These are phyloP conservation scores for Rhabdornis inornatus DNA, from an alignment of 2,113 vertebrate genomes.

Conservation along the genomic window DNA sequence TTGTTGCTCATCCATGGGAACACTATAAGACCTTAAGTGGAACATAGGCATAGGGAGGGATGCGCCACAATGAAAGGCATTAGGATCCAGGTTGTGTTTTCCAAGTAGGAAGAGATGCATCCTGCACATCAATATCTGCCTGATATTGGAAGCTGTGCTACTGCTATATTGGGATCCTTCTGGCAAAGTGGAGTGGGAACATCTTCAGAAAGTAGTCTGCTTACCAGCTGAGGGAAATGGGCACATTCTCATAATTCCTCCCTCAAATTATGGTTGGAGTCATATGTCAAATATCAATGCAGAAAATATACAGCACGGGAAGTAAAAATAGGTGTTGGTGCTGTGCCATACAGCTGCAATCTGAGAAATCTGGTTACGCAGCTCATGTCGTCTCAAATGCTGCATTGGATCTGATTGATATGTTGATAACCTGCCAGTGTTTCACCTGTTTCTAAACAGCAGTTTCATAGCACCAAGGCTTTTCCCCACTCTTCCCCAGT, in stretches of 20 bases:
- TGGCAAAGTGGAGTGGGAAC: not conserved
- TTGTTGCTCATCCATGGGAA: not conserved
- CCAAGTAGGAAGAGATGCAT: not conserved
- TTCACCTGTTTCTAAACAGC: not conserved
- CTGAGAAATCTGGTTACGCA: not conserved
- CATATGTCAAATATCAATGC: not conserved
- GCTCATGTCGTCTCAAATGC: not conserved
- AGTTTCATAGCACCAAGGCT: not conserved
- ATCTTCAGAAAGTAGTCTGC: not conserved
- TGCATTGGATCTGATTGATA: not conserved
- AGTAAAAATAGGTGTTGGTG: not conserved
- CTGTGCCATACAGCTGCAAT: not conserved
- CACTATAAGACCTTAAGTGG: not conserved
- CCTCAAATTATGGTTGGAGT: not conserved
- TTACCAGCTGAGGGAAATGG: not conserved
- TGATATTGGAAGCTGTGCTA: not conserved
- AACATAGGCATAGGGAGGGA: not conserved
- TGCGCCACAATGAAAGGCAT: not conserved
- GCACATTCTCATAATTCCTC: not conserved
- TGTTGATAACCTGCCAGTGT: rapidly evolving
- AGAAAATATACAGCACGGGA: not conserved
- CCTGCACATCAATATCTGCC: not conserved
- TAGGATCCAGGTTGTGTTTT: not conserved
- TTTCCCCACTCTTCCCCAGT: not conserved
- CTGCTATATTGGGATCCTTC: not conserved